These are phyloP conservation scores for Lagenorhynchus albirostris DNA, from an alignment of 2,113 vertebrate species.

Conservation along the genomic window DNA sequence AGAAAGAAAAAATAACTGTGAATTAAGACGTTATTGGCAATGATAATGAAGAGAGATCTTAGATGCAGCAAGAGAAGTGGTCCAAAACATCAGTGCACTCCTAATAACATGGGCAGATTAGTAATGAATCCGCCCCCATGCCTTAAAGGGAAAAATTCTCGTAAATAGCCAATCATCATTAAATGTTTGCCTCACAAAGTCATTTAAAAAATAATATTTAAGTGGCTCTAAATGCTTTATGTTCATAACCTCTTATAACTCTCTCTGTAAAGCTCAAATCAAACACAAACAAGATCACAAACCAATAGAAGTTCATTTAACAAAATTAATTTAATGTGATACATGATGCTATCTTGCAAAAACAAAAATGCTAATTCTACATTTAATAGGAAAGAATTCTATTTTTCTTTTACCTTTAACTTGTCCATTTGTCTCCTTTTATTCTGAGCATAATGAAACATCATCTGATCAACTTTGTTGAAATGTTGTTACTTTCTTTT, in stretches of 20 bases:
- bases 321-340: background rate
- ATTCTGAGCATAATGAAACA: background rate
- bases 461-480: background rate
- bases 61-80: background rate
- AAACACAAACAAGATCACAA: background rate
- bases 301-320: background rate
- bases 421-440: background rate
- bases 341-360: background rate
- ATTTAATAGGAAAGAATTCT: background rate
- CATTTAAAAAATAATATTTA: constrained; percentile 2
- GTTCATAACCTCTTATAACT: background rate
- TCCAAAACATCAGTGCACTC: background rate
- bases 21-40: background rate
- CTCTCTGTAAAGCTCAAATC: background rate
- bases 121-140: background rate
- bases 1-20: background rate
- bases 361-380: background rate
- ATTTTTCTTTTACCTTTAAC: background rate
- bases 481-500: background rate
- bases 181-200: background rate
- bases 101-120: background rate
- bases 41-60: background rate
- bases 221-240: background rate
- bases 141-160: background rate
- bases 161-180: background rate